Base-by-base conservation (phyloP, 2,113 vertebrate genomes). In the Promerops cafer region DNA sequence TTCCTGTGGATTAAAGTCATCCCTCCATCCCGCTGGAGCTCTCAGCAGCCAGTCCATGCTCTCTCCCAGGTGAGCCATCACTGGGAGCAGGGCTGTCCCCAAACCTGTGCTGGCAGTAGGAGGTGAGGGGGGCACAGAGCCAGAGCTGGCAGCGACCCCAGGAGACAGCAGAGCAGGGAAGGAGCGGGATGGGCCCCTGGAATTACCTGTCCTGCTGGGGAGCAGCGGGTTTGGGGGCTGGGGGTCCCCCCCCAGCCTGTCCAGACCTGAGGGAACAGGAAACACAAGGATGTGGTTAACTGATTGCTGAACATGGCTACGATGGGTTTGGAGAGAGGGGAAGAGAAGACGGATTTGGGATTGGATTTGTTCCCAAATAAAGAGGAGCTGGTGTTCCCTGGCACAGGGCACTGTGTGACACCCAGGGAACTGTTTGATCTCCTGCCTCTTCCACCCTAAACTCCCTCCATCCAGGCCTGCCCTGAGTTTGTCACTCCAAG, bases 181-280 rank as follows among this genome's bases (percentile, higher is more conserved):
- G n/a, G 30, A 24, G 23, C 5, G 7, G 45, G 47, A n/a, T 10
- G 23, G 7, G 21, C 2, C 39, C 45, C 21, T 26, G 54, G 15
- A 65, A 60, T 92, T 92, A 97, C 96, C 97, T 95, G 89, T 90
- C 50, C 2, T 22, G 82, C 53, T 93, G 95, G 16, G 90, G 26
- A 64, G 57, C 52, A 35, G 3, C 0, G 9, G 75, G 12, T 63
- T 78, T 65, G 80, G 96, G 78, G 26, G 35, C 65, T 59, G 59
- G 21, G 31, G 92, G 70, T 39, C 49, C 52, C 21, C 74, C 83
- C 10, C 4, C 0, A 0, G 63, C 72, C n/a, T 5, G 57, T 10
- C 74, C 82, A 64, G 80, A 42, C 78, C 97, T 97, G 80, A 30
- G 53, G 5, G 28, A 22, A 50, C 37, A 75, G 33, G 37, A 54